Percentiles rank a stretch among this genome's conserved stretches.
These are phyloP conservation scores for Tethea ocularis DNA, from an alignment of 2,888 invertebrate species.

Conservation along the genomic window DNA sequence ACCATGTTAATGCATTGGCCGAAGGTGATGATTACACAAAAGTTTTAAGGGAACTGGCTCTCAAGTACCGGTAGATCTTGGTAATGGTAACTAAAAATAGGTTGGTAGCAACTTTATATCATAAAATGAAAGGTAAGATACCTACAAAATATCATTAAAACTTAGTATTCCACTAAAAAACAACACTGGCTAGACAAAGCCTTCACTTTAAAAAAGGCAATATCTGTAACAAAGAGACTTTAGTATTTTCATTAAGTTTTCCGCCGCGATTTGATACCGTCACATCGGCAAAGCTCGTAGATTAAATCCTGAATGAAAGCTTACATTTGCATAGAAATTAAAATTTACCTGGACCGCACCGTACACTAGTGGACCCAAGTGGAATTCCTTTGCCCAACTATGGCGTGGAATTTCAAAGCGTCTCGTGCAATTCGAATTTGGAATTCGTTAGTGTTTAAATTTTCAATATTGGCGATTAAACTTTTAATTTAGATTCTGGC, in stretches of 20 bases:
- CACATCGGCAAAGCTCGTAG: conserved; percentile 71
- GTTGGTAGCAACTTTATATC: no score
- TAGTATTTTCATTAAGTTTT: conserved; percentile 78
- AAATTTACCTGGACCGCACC: conserved; percentile 77
- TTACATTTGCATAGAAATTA: conserved; percentile 83
- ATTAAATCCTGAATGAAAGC: conserved; percentile 76
- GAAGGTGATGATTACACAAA: no score
- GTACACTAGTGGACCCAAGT: conserved; percentile 67
- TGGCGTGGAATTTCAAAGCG: conserved; percentile 54
- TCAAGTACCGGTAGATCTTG: no score
- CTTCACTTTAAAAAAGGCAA: conserved; percentile 13
- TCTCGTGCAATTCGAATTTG: conserved; percentile 47
- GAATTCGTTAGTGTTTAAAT: conserved; percentile 36
- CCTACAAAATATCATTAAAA: no score
- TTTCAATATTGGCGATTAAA: conserved; percentile 27
- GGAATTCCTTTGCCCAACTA: conserved; percentile 67
- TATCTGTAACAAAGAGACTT: conserved; percentile 35
- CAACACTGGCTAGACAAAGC: background rate
- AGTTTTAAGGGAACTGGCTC: no score
- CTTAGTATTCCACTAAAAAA: background rate
- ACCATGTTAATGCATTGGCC: no score
- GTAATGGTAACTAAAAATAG: no score
- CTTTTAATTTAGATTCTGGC: conserved; percentile 11
- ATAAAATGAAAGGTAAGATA: no score
- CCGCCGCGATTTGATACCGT: conserved; percentile 68